Conservation (phyloP, 2,113 vertebrate species). For the Polypterus senegalus region DNA sequence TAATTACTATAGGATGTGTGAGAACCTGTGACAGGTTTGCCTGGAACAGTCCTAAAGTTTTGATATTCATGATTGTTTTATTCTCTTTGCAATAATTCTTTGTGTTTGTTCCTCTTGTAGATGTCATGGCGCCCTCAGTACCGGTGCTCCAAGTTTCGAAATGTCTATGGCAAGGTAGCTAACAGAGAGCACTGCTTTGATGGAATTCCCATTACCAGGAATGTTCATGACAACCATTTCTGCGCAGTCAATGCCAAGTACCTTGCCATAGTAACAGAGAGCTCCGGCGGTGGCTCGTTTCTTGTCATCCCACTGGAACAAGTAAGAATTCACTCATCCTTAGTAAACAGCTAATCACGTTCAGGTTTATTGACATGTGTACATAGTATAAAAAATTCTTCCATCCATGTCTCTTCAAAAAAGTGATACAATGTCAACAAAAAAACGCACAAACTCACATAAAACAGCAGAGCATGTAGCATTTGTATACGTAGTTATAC, state of each 20-base stretch:
- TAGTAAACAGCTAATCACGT: not conserved
- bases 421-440: too few relatives aligned
- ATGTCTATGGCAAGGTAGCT: slow-evolving; percentile 88
- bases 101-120: slow-evolving; percentile 36
- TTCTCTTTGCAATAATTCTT: not conserved
- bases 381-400: too few relatives aligned
- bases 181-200: slow-evolving; percentile 93
- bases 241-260: slow-evolving; percentile 87
- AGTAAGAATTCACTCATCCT: slow-evolving; percentile 42
- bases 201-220: slow-evolving; percentile 91
- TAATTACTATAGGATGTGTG: too few relatives aligned
- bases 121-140: slow-evolving; percentile 99
- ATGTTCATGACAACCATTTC: slow-evolving; percentile 96
- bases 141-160: slow-evolving; percentile 98
- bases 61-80: too few relatives aligned
- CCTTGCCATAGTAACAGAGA: slow-evolving; percentile 88
- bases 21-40: too few relatives aligned
- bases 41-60: too few relatives aligned
- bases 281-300: slow-evolving; percentile 81
- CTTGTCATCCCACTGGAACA: slow-evolving; percentile 83
- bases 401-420: too few relatives aligned
- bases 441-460: too few relatives aligned
- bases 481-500: too few relatives aligned
- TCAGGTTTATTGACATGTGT: too few relatives aligned
- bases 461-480: too few relatives aligned